Evolutionary conservation across 2,113 vertebrate species (phyloP).

Genomic region (Corydoras maculifer): DNA sequence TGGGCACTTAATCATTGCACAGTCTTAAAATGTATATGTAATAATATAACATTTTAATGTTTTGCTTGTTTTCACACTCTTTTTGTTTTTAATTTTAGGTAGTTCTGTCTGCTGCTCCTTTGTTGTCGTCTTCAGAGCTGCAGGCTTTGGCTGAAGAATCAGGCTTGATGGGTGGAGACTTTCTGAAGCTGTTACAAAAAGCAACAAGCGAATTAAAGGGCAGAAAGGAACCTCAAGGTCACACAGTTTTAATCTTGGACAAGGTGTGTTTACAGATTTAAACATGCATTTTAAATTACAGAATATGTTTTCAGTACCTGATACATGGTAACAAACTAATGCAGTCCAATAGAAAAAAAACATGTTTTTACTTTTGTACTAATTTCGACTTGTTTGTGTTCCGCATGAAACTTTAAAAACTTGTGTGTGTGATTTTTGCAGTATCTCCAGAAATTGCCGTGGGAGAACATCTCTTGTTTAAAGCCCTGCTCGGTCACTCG

Average conservation of each 20-base stretch:
- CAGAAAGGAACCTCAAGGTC: conserved; percentile 41
- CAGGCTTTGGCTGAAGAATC: conserved; percentile 60
- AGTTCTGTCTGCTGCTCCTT: conserved; percentile 62
- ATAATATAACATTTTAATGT: too few relatives aligned
- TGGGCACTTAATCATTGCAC: too few relatives aligned
- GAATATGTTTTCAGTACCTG: too few relatives aligned
- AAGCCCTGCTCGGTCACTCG: conserved; percentile 68
- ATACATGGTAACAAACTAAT: too few relatives aligned
- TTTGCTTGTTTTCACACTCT: too few relatives aligned
- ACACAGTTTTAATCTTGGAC: conserved; percentile 81
- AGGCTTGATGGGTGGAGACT: conserved; percentile 54
- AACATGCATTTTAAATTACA: neutral
- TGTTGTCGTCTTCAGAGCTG: conserved; percentile 62
- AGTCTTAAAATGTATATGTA: too few relatives aligned
- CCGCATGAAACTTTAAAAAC: too few relatives aligned
- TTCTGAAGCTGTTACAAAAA: conserved; percentile 60
- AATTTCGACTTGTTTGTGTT: too few relatives aligned
- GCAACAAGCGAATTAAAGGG: conserved; percentile 49
- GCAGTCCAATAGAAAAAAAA: too few relatives aligned
- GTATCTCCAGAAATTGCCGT: conserved; percentile 86
- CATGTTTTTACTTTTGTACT: too few relatives aligned
- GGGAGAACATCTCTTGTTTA: conserved; percentile 79
- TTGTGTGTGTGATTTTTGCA: conserved; percentile 38
- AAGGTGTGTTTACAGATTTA: conserved; percentile 63
- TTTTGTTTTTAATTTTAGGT: conserved; percentile 46